A percentile compares a stretch with the other conserved stretches of the same genome.
Conservation (phyloP, 2,113 vertebrate species). For the Antigone vipio region DNA sequence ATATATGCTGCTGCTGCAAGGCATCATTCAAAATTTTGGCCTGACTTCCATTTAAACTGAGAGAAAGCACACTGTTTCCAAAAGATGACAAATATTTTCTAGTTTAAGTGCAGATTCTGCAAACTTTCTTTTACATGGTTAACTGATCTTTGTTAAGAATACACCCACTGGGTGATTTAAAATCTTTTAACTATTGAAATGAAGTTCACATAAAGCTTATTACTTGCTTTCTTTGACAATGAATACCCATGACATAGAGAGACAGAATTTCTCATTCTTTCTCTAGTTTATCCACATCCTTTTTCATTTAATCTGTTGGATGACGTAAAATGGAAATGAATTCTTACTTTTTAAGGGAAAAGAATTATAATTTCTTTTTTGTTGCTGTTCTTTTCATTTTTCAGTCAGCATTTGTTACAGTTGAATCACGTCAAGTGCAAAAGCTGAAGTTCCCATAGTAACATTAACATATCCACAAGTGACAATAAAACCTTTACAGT, state of each 20-base stretch:
- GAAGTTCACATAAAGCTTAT: neutral
- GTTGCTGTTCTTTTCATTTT: neutral
- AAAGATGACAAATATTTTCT: neutral
- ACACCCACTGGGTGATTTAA: neutral
- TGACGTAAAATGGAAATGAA: neutral
- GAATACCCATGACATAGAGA: neutral
- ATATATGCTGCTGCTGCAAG: neutral
- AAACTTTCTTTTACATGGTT: neutral
- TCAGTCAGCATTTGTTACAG: neutral
- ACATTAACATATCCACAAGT: neutral
- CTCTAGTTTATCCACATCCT: neutral
- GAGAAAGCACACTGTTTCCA: neutral
- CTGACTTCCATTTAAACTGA: neutral
- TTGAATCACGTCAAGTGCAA: neutral
- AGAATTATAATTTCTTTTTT: rapidly evolving
- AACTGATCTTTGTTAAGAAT: neutral
- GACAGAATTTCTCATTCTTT: neutral
- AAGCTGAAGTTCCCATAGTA: conserved; percentile 20
- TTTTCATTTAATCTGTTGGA: neutral
- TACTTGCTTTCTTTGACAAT: neutral
- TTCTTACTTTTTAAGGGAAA: neutral
- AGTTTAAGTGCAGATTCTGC: neutral
- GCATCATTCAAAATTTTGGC: neutral
- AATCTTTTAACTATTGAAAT: neutral
- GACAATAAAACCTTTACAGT: neutral